Evolutionary conservation across 2,888 invertebrate species (phyloP).

Genomic region (Branchellion lobata): DNA sequence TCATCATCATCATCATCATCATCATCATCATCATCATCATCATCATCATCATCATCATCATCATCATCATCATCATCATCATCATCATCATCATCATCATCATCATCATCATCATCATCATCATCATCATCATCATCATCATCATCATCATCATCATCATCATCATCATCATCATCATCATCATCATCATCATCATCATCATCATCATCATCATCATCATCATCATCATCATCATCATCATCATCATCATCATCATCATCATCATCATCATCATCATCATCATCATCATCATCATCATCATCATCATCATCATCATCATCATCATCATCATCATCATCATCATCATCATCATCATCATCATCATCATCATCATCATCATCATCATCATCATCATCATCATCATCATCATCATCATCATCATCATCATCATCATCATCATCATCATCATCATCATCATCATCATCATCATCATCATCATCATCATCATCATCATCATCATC

Average conservation of each 20-base stretch:
- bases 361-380: constrained; percentile 19
- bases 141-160: constrained; percentile 18
- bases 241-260: constrained; percentile 13
- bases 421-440: constrained; percentile 39
- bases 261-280: not conserved
- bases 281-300: constrained; percentile 33
- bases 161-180: constrained; percentile 15
- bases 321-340: constrained; percentile 40
- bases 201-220: constrained; percentile 15
- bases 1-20: constrained; percentile 43
- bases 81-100: constrained; percentile 41
- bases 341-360: constrained; percentile 35
- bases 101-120: constrained; percentile 43
- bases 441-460: constrained; percentile 46
- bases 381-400: constrained; percentile 36
- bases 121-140: constrained; percentile 45
- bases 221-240: constrained; percentile 19
- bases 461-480: constrained; percentile 36
- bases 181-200: constrained; percentile 1
- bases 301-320: constrained; percentile 31
- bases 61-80: constrained; percentile 45
- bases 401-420: constrained; percentile 43
- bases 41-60: constrained; percentile 50
- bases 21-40: constrained; percentile 51
- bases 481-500: not conserved